Conservation (phyloP, 2,888 invertebrate species). For the Villa cingulata region DNA sequence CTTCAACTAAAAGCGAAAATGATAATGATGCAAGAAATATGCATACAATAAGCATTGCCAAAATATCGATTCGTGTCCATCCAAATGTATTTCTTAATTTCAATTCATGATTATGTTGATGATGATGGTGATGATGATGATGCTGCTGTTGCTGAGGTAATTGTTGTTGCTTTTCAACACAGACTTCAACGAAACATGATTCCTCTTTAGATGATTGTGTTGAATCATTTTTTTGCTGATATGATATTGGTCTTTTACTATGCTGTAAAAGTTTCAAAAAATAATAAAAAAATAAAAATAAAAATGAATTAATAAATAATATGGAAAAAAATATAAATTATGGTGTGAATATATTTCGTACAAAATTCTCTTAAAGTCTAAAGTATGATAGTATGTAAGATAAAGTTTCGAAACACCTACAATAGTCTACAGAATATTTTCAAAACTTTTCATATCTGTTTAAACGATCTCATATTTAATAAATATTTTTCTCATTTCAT, state of each 20-base stretch:
- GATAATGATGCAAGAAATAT: conserved; percentile 71
- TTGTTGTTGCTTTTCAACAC: not conserved
- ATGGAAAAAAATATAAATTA: no score
- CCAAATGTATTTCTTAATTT: conserved; percentile 77
- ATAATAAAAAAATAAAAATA: not conserved
- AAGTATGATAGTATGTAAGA: no score
- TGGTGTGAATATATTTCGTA: no score
- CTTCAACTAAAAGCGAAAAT: conserved; percentile 68
- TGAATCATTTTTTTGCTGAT: not conserved
- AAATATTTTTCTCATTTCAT: no score
- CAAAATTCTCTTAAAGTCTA: no score
- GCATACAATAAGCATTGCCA: conserved; percentile 67
- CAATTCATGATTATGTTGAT: conserved; percentile 34
- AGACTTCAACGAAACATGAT: conserved; percentile 6
- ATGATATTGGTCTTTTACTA: conserved; percentile 20
- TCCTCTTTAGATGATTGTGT: conserved; percentile 4
- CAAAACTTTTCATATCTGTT: no score
- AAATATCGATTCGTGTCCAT: conserved; percentile 82
- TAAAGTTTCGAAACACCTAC: no score
- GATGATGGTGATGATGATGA: no score
- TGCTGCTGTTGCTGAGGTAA: not conserved
- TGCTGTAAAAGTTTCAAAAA: conserved; percentile 26
- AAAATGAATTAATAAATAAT: no score
- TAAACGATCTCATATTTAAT: no score
- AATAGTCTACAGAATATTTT: no score